These are phyloP conservation scores for Pteruthius melanotis DNA, from an alignment of 2,113 vertebrate species.

Conservation along the genomic window DNA sequence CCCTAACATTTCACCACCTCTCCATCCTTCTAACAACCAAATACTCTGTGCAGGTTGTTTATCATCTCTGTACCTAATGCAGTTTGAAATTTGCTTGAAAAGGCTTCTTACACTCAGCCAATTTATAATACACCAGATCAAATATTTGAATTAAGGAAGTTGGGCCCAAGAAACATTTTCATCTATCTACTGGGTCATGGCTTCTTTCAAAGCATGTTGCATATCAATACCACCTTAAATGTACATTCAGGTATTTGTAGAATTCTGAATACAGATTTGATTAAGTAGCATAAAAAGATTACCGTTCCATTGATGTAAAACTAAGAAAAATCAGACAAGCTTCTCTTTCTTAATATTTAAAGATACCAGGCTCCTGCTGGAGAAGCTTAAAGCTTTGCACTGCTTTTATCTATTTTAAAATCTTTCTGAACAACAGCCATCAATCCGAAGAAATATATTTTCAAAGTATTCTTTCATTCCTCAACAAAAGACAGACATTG, in stretches of 20 bases:
- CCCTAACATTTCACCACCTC: background rate
- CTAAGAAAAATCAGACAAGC: conserved; percentile 20
- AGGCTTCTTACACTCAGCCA: background rate
- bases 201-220: background rate
- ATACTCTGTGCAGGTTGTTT: background rate
- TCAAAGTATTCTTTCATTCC: conserved; percentile 6
- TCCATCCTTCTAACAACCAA: background rate
- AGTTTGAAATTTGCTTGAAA: conserved; percentile 2
- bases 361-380: background rate
- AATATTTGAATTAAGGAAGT: background rate
- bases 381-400: conserved; percentile 32
- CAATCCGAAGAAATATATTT: background rate
- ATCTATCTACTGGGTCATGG: background rate
- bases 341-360: conserved; percentile 48
- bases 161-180: background rate
- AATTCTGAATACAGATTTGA: conserved; percentile 31
- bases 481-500: background rate
- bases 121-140: background rate
- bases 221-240: conserved; percentile 10
- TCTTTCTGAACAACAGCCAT: background rate
- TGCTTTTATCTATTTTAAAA: conserved; percentile 44
- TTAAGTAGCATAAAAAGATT: conserved; percentile 28
- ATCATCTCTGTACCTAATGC: background rate
- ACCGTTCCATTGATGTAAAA: background rate
- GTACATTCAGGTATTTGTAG: background rate